Evolutionary conservation across 2,888 invertebrate genomes (phyloP).

Genomic region (Drosophila koepferae): DNA sequence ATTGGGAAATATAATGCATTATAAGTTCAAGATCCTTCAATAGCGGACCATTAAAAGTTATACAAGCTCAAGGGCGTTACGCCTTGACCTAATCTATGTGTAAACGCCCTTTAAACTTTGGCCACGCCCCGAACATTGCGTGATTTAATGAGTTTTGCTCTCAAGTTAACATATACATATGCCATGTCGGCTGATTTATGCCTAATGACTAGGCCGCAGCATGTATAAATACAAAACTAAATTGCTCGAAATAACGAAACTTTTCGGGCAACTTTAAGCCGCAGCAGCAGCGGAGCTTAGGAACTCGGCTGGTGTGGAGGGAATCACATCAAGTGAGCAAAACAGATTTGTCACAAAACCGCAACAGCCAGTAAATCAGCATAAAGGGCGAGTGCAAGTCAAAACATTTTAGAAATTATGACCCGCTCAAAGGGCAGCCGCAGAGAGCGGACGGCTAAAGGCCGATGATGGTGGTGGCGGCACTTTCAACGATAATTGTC

Average conservation of each 20-base stretch:
- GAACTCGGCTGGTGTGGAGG: conserved; percentile 20
- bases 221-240: conserved; percentile 75
- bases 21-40: not conserved
- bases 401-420: conserved; percentile 80
- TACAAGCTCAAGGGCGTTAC: conserved; percentile 19
- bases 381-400: conserved; percentile 78
- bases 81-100: conserved; percentile 28
- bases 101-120: conserved; percentile 38
- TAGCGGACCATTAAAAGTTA: conserved; percentile 28
- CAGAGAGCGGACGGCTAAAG: conserved; percentile 29
- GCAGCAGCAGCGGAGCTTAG: not conserved
- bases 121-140: conserved; percentile 31
- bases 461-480: conserved; percentile 2
- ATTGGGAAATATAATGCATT: not conserved
- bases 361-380: conserved; percentile 80
- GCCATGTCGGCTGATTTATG: conserved; percentile 65
- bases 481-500: conserved; percentile 71
- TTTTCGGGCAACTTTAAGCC: conserved; percentile 71
- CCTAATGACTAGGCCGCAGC: conserved; percentile 67
- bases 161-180: conserved; percentile 35
- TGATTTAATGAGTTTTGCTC: conserved; percentile 71
- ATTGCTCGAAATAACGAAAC: conserved; percentile 76
- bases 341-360: conserved; percentile 80
- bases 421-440: conserved; percentile 66
- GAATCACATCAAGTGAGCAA: conserved; percentile 77